Conservation (phyloP, 2,113 vertebrate species). For the Elachura formosa region DNA sequence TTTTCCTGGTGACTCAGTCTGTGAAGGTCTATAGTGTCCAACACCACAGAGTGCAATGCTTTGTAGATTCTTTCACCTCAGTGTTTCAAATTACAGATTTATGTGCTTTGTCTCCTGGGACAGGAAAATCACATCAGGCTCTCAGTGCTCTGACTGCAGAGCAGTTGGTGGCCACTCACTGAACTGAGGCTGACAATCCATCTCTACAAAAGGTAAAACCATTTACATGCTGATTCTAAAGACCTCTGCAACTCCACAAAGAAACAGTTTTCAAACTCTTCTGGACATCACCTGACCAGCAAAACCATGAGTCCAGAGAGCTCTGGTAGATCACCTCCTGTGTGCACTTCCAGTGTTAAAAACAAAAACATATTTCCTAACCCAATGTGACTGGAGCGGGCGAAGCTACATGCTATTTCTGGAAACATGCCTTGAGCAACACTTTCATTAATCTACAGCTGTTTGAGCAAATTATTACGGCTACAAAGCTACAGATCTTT, state of each 20-base stretch:
- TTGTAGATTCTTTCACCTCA: background rate
- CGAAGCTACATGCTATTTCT: background rate
- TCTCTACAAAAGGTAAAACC: background rate
- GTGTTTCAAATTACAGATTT: background rate
- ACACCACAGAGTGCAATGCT: background rate
- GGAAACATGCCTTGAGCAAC: constrained; percentile 60
- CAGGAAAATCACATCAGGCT: background rate
- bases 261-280: background rate
- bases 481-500: constrained; percentile 46
- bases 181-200: background rate
- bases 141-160: background rate
- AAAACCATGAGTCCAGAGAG: background rate
- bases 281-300: background rate
- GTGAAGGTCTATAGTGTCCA: background rate
- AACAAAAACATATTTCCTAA: constrained; percentile 9
- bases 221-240: background rate
- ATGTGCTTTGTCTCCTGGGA: background rate
- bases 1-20: background rate
- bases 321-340: background rate
- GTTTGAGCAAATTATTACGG: constrained; percentile 60
- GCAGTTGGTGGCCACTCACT: background rate
- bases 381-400: background rate
- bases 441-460: constrained; percentile 62
- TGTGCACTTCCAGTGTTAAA: background rate
- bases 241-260: background rate